Evolutionary conservation across 2,113 vertebrate genomes (phyloP).

Genomic region (Mesocricetus auratus): DNA sequence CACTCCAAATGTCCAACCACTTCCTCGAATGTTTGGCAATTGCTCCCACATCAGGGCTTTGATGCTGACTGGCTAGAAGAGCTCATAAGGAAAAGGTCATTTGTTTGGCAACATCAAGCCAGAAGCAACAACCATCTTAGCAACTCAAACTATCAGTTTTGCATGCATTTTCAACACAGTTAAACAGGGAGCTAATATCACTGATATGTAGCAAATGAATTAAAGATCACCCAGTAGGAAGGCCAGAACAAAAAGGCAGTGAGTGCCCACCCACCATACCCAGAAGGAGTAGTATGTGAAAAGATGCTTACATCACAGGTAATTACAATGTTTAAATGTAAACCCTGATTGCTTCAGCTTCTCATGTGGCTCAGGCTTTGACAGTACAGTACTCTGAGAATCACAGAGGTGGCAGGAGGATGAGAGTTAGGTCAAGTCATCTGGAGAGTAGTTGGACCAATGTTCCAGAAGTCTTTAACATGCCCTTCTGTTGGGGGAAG

Average conservation of each 20-base stretch:
- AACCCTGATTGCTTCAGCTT: not conserved
- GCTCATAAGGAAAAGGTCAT: not conserved
- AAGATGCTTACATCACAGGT: not conserved
- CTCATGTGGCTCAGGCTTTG: not conserved
- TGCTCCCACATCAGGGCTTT: not conserved
- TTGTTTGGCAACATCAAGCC: not conserved
- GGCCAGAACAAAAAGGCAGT: not conserved
- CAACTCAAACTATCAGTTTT: not conserved
- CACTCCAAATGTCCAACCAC: not conserved
- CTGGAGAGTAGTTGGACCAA: constrained; percentile 3
- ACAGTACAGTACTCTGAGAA: not conserved
- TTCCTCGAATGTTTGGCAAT: not conserved
- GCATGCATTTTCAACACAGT: not conserved
- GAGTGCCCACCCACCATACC: not conserved
- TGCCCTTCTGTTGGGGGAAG: too few relatives aligned
- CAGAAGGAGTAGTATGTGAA: not conserved
- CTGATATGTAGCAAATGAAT: not conserved
- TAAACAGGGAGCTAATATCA: not conserved
- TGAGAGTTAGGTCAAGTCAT: not conserved
- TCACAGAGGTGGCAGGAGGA: too few relatives aligned
- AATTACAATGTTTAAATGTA: not conserved
- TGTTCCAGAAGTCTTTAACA: constrained; percentile 48
- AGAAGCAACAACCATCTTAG: not conserved
- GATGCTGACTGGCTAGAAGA: not conserved
- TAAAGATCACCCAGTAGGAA: not conserved